Evolutionary conservation across 2,797 vertebrate genomes (phyloP).

Genomic region (Scomberomorus guttatus): DNA sequence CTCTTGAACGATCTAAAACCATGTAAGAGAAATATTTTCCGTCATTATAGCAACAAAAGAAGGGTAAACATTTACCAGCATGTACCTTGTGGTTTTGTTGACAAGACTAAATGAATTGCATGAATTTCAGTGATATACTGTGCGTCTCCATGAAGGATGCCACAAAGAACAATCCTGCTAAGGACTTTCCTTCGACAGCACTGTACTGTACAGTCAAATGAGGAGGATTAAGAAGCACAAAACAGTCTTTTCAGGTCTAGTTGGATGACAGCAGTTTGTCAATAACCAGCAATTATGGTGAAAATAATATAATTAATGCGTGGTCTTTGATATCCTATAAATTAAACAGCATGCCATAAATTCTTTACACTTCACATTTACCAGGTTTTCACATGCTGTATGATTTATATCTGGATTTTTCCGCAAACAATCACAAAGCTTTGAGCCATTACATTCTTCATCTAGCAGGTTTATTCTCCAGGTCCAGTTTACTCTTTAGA

Average conservation of each 20-base stretch:
- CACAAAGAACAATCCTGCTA: not conserved
- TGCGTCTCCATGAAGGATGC: not conserved
- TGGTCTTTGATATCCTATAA: conserved; percentile 3
- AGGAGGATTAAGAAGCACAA: conserved; percentile 6
- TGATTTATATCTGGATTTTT: conserved; percentile 42
- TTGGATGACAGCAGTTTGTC: conserved; percentile 9
- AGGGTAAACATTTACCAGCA: not conserved
- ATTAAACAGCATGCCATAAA: conserved; percentile 35
- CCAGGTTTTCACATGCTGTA: not conserved
- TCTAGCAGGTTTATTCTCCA: conserved; percentile 17
- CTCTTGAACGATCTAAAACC: not conserved
- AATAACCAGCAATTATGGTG: conserved; percentile 15
- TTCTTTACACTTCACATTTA: conserved; percentile 16
- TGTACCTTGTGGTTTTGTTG: not conserved
- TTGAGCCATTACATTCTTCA: conserved; percentile 35
- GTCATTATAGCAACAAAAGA: not conserved
- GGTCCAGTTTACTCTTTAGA: conserved; percentile 39
- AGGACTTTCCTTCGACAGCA: not conserved
- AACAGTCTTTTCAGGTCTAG: conserved; percentile 11
- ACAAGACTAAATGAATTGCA: not conserved
- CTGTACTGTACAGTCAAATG: not conserved
- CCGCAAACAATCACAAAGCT: conserved; percentile 42
- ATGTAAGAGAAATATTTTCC: conserved; percentile 2
- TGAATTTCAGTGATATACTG: not conserved
- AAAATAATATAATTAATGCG: conserved; percentile 27